Conservation (phyloP, 2,113 vertebrate genomes). For the Plecotus auritus region DNA sequence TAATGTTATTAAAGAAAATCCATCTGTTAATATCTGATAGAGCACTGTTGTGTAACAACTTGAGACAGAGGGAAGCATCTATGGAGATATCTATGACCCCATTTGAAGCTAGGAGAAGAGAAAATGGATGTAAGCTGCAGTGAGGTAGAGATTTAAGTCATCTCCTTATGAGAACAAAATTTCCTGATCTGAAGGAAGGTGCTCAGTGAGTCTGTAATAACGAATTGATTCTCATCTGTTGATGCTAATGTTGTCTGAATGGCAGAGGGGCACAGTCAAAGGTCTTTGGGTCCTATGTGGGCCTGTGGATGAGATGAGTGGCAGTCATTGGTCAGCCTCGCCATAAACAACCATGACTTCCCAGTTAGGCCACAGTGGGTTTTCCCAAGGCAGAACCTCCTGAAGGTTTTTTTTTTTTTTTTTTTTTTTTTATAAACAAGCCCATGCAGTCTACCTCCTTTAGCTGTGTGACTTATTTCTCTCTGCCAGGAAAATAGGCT, state of each 20-base stretch:
- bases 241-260: neutral
- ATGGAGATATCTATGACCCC: neutral
- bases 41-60: neutral
- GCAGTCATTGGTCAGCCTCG: slow-evolving; percentile 67
- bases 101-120: slow-evolving; percentile 13
- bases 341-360: slow-evolving; percentile 45
- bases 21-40: neutral
- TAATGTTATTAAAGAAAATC: neutral
- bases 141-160: slow-evolving; percentile 29
- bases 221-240: neutral
- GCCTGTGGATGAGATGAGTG: slow-evolving; percentile 53
- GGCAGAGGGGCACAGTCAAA: neutral
- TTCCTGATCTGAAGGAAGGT: neutral
- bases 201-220: neutral
- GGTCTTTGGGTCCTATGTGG: neutral
- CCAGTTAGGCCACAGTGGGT: neutral
- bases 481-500: neutral
- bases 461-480: neutral
- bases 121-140: slow-evolving; percentile 26
- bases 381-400: neutral
- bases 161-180: slow-evolving; percentile 11
- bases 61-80: neutral
- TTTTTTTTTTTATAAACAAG: neutral
- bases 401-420: neutral
- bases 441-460: neutral